Conservation (phyloP, 2,888 invertebrate species). For the Polia nebulosa region DNA sequence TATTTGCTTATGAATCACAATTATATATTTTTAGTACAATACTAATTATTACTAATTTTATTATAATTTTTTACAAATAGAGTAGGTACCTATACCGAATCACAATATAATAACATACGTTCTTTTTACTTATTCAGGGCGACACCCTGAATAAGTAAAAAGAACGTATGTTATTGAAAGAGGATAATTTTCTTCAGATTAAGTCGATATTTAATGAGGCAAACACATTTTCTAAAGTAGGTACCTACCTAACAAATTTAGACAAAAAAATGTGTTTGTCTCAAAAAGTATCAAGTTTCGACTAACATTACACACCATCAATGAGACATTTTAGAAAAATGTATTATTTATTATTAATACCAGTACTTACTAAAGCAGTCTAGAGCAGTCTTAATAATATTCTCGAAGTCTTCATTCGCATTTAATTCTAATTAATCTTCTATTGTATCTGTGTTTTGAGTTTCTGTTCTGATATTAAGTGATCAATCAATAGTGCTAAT, state of each 20-base stretch:
- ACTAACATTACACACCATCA: too few relatives aligned
- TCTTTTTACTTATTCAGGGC: not conserved
- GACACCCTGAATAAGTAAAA: too few relatives aligned
- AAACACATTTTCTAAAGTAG: conserved; percentile 8
- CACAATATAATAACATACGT: not conserved
- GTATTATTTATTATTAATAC: too few relatives aligned
- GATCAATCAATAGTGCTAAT: conserved; percentile 9
- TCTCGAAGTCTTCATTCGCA: not conserved
- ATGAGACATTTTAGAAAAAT: too few relatives aligned
- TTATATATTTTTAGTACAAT: not conserved
- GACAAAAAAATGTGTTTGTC: conserved; percentile 35
- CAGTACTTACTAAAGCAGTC: too few relatives aligned
- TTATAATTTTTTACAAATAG: not conserved
- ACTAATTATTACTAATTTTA: not conserved
- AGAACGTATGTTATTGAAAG: too few relatives aligned
- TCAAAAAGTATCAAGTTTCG: conserved; percentile 5
- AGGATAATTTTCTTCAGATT: not conserved
- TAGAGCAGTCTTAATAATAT: conserved; percentile 6
- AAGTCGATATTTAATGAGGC: conserved; percentile 3
- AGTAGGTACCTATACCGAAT: not conserved
- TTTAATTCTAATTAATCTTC: conserved; percentile 11
- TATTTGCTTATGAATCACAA: not conserved
- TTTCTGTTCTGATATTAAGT: conserved; percentile 7
- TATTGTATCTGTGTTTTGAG: conserved; percentile 6
- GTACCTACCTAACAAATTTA: conserved; percentile 53